These are phyloP conservation scores for Serilophus lunatus DNA, from an alignment of 2,113 vertebrate species.

Conservation along the genomic window DNA sequence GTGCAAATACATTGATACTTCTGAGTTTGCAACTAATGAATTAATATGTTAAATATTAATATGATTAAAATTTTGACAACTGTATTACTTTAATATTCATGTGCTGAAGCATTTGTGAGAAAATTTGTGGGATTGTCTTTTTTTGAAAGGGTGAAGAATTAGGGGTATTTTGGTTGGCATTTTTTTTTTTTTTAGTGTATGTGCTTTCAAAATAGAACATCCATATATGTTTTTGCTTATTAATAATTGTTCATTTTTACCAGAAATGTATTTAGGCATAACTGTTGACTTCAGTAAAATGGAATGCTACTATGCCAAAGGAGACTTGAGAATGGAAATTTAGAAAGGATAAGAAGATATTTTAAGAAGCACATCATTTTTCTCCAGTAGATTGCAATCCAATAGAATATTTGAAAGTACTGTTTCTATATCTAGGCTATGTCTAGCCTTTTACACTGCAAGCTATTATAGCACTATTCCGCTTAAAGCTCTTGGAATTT, in stretches of 20 bases:
- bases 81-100: not conserved
- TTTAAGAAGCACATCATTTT: not conserved
- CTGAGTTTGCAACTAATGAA: not conserved
- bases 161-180: accelerated
- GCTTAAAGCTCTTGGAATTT: not conserved
- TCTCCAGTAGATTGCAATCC: not conserved
- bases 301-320: not conserved
- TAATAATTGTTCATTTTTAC: not conserved
- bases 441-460: not conserved
- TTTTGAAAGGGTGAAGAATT: accelerated
- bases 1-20: not conserved
- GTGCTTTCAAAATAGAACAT: not conserved
- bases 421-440: not conserved
- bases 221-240: not conserved
- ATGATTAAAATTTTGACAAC: not conserved
- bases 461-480: not conserved
- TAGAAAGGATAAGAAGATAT: not conserved
- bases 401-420: not conserved
- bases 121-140: accelerated
- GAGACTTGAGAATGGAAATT: not conserved
- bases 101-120: not conserved
- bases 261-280: not conserved
- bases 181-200: not conserved
- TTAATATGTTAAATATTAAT: not conserved
- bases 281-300: not conserved